These are phyloP conservation scores for Synergus laeviventris DNA, from an alignment of 2,888 invertebrate genomes.

Conservation along the genomic window DNA sequence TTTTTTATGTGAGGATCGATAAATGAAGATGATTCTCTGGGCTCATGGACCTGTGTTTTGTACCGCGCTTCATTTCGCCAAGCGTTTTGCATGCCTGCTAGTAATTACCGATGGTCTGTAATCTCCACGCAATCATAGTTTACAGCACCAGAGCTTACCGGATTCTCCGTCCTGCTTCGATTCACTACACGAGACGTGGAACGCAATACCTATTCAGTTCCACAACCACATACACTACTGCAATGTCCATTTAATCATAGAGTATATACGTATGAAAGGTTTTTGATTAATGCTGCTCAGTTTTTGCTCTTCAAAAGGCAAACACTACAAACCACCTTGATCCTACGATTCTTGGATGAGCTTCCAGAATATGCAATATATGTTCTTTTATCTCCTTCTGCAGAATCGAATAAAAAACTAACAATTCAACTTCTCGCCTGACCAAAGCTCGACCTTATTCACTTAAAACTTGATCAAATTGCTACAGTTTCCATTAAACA, in stretches of 20 bases:
- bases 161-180: slow-evolving; percentile 47
- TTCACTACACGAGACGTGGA: slow-evolving; percentile 47
- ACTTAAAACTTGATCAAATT: neutral
- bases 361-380: neutral
- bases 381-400: neutral
- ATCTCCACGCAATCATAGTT: slow-evolving; percentile 72
- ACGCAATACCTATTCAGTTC: slow-evolving; percentile 60
- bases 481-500: too few species aligned
- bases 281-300: slow-evolving; percentile 19
- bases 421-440: neutral
- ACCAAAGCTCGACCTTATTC: neutral
- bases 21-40: slow-evolving; percentile 28
- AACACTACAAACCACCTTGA: neutral
- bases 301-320: slow-evolving; percentile 10
- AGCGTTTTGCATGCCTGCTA: slow-evolving; percentile 66
- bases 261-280: slow-evolving; percentile 29
- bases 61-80: slow-evolving; percentile 60
- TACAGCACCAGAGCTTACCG: slow-evolving; percentile 61
- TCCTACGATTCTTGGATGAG: neutral
- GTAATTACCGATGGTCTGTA: slow-evolving; percentile 73
- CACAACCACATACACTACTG: slow-evolving; percentile 40
- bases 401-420: neutral
- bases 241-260: slow-evolving; percentile 31
- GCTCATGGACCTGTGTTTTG: slow-evolving; percentile 48
- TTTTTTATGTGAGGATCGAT: neutral